Evolutionary conservation across 92 coral and sea anemone species (phyloP).

Genomic region (Phenganax marumi): DNA sequence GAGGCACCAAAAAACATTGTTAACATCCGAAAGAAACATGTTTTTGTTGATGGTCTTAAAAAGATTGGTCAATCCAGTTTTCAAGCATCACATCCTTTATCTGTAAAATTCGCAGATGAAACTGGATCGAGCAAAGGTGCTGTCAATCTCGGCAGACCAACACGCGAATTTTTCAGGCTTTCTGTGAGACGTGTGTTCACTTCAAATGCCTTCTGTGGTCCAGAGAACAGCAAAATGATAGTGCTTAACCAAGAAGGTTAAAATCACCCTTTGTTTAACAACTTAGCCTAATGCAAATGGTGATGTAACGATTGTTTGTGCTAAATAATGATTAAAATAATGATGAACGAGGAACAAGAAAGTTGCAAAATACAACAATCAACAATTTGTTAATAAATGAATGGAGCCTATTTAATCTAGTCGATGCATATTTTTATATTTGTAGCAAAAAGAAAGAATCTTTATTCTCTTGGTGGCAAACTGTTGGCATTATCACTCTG

Average conservation of each 20-base stretch:
- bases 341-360: background rate
- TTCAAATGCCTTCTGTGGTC: background rate
- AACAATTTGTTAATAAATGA: background rate
- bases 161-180: too few relatives aligned
- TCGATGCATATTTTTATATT: background rate
- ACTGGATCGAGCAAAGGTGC: too few relatives aligned
- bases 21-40: too few relatives aligned
- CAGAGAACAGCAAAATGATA: background rate
- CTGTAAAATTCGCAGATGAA: too few relatives aligned
- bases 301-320: background rate
- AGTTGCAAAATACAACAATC: too few relatives aligned
- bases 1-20: too few relatives aligned
- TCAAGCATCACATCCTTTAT: too few relatives aligned
- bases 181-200: background rate
- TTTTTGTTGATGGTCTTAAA: too few relatives aligned
- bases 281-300: background rate
- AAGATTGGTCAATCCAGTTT: too few relatives aligned
- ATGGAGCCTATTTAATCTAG: background rate
- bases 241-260: conserved; percentile 13
- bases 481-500: conserved; percentile 1
- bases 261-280: background rate
- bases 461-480: background rate
- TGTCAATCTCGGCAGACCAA: too few relatives aligned
- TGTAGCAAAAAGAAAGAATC: background rate
- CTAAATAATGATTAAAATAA: background rate